These are phyloP conservation scores for Zelleria hepariella DNA, from an alignment of 2,888 invertebrate genomes.

Conservation along the genomic window DNA sequence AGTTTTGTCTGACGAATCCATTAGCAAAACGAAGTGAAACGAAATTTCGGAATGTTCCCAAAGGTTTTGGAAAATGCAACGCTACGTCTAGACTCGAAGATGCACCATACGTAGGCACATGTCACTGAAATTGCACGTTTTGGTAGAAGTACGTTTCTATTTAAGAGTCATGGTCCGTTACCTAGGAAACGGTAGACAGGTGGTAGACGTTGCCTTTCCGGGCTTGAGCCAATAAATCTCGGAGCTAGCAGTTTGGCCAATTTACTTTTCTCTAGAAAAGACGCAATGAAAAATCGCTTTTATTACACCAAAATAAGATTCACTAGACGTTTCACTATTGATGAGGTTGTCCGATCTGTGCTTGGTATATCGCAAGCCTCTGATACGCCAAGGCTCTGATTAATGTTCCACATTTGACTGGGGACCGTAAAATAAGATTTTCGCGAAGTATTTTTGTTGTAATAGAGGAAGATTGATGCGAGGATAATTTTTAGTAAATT, in stretches of 20 bases:
- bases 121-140: not conserved
- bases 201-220: slow-evolving; percentile 44
- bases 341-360: not conserved
- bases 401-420: slow-evolving; percentile 40
- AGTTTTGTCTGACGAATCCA: not conserved
- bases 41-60: not conserved
- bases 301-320: not conserved
- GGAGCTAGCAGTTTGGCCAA: slow-evolving; percentile 20
- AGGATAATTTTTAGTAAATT: not conserved
- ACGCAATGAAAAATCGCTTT: not conserved
- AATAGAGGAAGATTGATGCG: not conserved
- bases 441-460: not conserved
- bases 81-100: not conserved
- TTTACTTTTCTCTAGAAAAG: not conserved
- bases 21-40: not conserved
- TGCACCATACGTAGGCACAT: no score
- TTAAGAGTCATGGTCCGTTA: slow-evolving; percentile 5
- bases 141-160: not conserved
- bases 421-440: not conserved
- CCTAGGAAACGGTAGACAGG: slow-evolving; percentile 36
- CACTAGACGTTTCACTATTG: not conserved
- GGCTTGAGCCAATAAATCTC: slow-evolving; percentile 52
- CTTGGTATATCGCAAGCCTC: slow-evolving; percentile 42
- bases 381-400: slow-evolving; percentile 40
- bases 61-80: not conserved